Conservation (phyloP, 2,113 vertebrate genomes). For the Cyprinodon tularosa region DNA sequence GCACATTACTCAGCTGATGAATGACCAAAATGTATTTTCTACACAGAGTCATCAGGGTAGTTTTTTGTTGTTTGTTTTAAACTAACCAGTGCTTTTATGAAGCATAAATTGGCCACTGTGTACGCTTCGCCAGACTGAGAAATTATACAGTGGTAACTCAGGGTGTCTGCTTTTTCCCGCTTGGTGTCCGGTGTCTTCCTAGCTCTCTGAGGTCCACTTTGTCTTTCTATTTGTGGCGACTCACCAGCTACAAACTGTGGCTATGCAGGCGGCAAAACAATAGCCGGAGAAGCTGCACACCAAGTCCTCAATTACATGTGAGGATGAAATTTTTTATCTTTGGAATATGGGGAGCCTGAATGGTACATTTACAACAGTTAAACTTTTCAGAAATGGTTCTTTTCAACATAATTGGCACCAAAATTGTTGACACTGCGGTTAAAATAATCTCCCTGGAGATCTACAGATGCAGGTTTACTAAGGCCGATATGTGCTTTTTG, state of each 20-base stretch:
- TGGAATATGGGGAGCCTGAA: not conserved
- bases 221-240: slow-evolving; percentile 36
- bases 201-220: slow-evolving; percentile 28
- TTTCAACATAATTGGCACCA: too few species aligned
- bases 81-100: slow-evolving; percentile 14
- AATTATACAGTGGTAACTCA: slow-evolving; percentile 38
- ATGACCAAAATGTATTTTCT: slow-evolving; percentile 52
- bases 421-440: too few species aligned
- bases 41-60: slow-evolving; percentile 30
- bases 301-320: not conserved
- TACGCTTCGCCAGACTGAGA: slow-evolving; percentile 26
- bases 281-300: slow-evolving; percentile 18
- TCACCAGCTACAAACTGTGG: slow-evolving; percentile 28
- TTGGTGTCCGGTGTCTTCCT: slow-evolving; percentile 24
- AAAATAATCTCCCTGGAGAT: too few species aligned
- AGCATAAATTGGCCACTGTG: slow-evolving; percentile 12
- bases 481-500: too few species aligned
- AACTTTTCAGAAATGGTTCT: too few species aligned
- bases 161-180: slow-evolving; percentile 38
- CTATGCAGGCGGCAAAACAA: slow-evolving; percentile 20
- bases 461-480: too few species aligned
- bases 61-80: slow-evolving; percentile 12
- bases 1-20: slow-evolving; percentile 64
- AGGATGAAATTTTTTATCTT: not conserved
- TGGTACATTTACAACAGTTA: too few species aligned